phyloP scores from a whole-genome alignment of 2,888 invertebrate species.

The Agriopis marginaria region DNA sequence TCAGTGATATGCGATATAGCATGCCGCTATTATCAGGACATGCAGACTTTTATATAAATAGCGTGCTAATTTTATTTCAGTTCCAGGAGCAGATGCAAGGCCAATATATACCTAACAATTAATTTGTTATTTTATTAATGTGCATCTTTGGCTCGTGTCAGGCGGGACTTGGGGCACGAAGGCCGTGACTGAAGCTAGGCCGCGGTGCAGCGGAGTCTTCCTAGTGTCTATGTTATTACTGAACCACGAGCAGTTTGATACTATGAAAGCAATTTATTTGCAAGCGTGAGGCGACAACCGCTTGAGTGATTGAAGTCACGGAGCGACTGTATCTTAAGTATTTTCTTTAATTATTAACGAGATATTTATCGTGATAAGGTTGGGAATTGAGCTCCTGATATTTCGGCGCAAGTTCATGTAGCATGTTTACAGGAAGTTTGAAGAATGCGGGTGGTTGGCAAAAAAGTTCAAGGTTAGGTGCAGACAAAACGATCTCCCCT shows the following conservation, averaged over 20 bases:
- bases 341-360: background rate
- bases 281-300: background rate
- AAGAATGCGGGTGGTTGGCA: too few species aligned
- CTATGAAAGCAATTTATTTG: background rate
- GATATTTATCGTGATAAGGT: too few species aligned
- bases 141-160: background rate
- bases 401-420: too few species aligned
- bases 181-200: background rate
- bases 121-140: background rate
- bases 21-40: slow-evolving; percentile 2
- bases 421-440: too few species aligned
- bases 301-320: background rate
- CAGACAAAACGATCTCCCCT: too few species aligned
- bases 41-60: slow-evolving; percentile 9
- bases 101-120: too few species aligned
- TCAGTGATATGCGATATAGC: background rate
- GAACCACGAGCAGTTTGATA: background rate
- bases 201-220: background rate
- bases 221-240: background rate
- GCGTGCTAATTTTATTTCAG: background rate
- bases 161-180: background rate
- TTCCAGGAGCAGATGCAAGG: background rate
- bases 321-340: background rate
- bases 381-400: too few species aligned
- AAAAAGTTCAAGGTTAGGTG: too few species aligned